phyloP scores from a whole-genome alignment of 2,113 vertebrate species.

The Dolichallabes microphthalmus region DNA sequence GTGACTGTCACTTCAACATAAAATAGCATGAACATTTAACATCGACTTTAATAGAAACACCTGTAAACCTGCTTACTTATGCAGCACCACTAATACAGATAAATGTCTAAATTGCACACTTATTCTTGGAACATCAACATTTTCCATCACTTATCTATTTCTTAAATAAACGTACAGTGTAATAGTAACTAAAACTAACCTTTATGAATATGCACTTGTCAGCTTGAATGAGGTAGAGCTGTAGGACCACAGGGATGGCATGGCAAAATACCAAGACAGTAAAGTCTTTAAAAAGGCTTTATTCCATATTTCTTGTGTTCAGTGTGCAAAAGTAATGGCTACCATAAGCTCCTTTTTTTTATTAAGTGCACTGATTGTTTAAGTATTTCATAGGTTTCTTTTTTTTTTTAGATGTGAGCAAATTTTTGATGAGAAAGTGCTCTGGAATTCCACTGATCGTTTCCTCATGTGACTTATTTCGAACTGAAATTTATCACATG shows the following conservation, averaged over 20 bases:
- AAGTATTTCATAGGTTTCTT: not conserved
- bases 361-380: not conserved
- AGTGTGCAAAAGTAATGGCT: not conserved
- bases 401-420: not conserved
- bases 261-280: not conserved
- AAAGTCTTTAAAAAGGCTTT: no score
- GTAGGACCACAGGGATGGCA: not conserved
- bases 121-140: not conserved
- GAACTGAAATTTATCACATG: not conserved
- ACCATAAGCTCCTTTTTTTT: not conserved
- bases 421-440: not conserved
- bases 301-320: not conserved
- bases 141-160: not conserved
- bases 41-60: no score
- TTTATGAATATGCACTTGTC: not conserved
- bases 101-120: not conserved
- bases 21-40: no score
- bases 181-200: not conserved
- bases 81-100: no score
- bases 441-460: no score
- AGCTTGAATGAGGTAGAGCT: not conserved
- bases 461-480: not conserved
- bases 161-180: no score
- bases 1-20: no score
- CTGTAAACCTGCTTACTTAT: no score